Conservation (phyloP, 2,113 vertebrate genomes). For the Pangasianodon gigas region DNA sequence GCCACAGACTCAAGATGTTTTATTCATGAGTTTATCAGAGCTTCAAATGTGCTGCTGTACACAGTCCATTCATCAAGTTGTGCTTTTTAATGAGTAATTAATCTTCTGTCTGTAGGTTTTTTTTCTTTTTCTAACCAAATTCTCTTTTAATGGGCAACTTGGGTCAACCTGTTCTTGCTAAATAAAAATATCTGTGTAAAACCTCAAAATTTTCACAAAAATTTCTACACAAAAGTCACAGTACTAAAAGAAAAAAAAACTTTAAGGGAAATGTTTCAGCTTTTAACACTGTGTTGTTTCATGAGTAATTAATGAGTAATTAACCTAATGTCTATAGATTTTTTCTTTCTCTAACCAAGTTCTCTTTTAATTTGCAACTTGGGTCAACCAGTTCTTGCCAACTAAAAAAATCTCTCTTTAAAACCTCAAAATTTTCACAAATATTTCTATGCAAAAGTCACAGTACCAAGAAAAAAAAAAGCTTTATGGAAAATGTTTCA, state of each 20-base stretch:
- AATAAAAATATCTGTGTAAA: not conserved
- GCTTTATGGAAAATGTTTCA: not conserved
- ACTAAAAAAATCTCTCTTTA: not conserved
- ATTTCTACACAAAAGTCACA: not conserved
- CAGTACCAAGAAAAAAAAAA: not conserved
- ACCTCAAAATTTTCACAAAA: not conserved
- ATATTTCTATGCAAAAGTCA: not conserved
- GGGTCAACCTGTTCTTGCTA: too few relatives aligned
- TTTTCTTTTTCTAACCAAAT: constrained; percentile 25
- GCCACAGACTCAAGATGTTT: constrained; percentile 29
- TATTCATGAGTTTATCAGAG: constrained; percentile 36
- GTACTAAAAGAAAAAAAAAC: not conserved
- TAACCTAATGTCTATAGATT: not conserved
- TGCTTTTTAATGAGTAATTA: constrained; percentile 30
- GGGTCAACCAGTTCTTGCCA: not conserved
- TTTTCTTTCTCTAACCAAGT: constrained; percentile 22
- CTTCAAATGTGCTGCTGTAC: constrained; percentile 14
- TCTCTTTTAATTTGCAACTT: not conserved
- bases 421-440: not conserved
- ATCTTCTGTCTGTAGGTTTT: not conserved
- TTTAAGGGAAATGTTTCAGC: not conserved
- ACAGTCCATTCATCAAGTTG: constrained; percentile 6
- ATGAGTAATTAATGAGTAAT: not conserved
- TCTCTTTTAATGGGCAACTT: not conserved
- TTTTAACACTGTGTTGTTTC: not conserved